Evolutionary conservation across 2,797 vertebrate species (phyloP), one percentile per base, ranked within the genome.

Genomic region (Myotis pilosus): DNA sequence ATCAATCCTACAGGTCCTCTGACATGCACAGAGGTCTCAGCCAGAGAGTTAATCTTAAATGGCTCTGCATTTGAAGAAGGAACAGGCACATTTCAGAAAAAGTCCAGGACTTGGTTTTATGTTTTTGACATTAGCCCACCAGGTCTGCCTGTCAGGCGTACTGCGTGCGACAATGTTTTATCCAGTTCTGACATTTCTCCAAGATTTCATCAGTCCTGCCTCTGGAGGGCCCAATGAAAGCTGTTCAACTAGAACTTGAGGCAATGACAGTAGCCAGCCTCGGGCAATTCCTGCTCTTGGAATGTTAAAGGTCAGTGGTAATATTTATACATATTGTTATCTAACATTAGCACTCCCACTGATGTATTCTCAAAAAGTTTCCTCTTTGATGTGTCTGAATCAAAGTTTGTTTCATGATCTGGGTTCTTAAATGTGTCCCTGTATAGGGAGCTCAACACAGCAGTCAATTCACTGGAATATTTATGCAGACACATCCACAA

Each of bases 241-340:
- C 95, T 66, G 66, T 93, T 96, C 84, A 92, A 76, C 82, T 88
- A 95, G 69, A 95, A 97, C 95, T 94, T 75, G 64, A 94, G 86
- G 60, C 91, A 53, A 60, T 71, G 94, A 95, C 82, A 94, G 88
- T 38, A 85, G 88, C 33, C 78, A 94, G 94, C 96, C 95, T 97
- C 41, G 1, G 89, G 97, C 93, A 93, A 72, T 89, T 74, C 85
- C 87, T 87, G 85, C 82, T 97, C 85, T 90, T 95, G 57, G 41
- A 96, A 89, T 94, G 92, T 84, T 96, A 96, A 96, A 97, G 91
- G 97, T 94, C 86, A 94, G 47, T 87, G 60, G 95, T 96, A 94
- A 96, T 92, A 96, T 96, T 76, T 96, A 95, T 94, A 97, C 87
- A 86, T 92, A 95, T 83, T 95, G 78, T 92, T 95, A 92, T 89